Evolutionary conservation across 2,888 invertebrate genomes (phyloP).

Genomic region (Ectropis crepuscularia): DNA sequence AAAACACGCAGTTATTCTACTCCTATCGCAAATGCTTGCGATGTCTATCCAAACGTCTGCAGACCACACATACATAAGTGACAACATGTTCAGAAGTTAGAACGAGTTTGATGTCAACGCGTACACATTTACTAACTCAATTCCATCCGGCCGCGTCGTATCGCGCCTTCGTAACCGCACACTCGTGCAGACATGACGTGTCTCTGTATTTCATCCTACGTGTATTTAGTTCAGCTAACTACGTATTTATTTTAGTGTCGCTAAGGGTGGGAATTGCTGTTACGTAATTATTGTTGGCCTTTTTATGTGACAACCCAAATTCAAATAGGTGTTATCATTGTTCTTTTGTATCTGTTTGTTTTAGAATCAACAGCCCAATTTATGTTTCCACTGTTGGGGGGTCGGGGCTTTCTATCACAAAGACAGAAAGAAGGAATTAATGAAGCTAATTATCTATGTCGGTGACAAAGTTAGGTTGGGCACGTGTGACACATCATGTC

Average conservation of each 20-base stretch:
- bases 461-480: no score
- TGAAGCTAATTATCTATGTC: no score
- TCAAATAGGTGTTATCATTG: background rate
- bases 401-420: no score
- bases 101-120: constrained; percentile 15
- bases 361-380: no score
- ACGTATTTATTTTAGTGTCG: background rate
- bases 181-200: constrained; percentile 19
- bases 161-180: constrained; percentile 18
- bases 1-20: no score
- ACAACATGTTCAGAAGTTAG: constrained; percentile 7
- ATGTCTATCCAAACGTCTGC: no score
- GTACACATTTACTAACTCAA: constrained; percentile 21
- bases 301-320: background rate
- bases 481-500: no score
- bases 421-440: no score
- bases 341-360: background rate
- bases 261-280: background rate
- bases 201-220: constrained; percentile 18
- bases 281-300: background rate
- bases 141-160: constrained; percentile 15
- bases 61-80: background rate
- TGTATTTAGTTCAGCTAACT: background rate
- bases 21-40: no score
- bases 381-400: no score